Evolutionary conservation across 2,797 vertebrate species (phyloP), one percentile per base, ranked within the genome.

Genomic region (Oophaga sylvatica): DNA sequence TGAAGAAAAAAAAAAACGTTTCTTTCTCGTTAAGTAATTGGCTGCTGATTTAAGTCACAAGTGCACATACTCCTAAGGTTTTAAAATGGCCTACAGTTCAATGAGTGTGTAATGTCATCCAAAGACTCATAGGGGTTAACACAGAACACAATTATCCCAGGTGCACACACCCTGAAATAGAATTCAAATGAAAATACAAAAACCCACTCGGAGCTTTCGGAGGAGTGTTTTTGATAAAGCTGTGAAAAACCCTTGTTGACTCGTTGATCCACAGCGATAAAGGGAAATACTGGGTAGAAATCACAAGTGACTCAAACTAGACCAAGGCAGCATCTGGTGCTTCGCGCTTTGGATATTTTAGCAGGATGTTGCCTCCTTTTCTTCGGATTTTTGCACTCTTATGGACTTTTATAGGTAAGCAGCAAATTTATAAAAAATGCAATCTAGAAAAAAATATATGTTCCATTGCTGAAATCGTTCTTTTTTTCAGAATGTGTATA

Each of bases 101-200:
- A 53, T 65, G 60, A 77, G n/a, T 85, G 20, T 31, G 20, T 22
- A 62, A 77, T 78, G 19, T 45, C 73, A 60, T 77, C 59, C 60
- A 73, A 31, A n/a, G 29, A 20, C 45, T 76, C 60, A 65, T 15
- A 76, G 35, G 75, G 84, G 84, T 89, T 86, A 89, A 89, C 9
- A 59, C 20, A 62, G 22, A 60, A 56, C 56, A 73, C 84, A 86
- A 71, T 35, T 71, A 65, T 78, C 79, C 73, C 75, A 86, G 80
- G 63, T 83, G 87, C 85, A 94, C 94, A 94, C 91, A 90, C 90
- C 90, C 83, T 91, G 90, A 94, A 90, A 90, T 20, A n/a, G 68
- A 82, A 88, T 68, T 90, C 93, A 95, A 87, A 73, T 80, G 84
- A 89, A 89, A 89, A 86, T 29, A 78, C 79, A 89, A 77, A 86